Conservation (phyloP, 2,113 vertebrate genomes). For the Protomyctophum bolini region DNA sequence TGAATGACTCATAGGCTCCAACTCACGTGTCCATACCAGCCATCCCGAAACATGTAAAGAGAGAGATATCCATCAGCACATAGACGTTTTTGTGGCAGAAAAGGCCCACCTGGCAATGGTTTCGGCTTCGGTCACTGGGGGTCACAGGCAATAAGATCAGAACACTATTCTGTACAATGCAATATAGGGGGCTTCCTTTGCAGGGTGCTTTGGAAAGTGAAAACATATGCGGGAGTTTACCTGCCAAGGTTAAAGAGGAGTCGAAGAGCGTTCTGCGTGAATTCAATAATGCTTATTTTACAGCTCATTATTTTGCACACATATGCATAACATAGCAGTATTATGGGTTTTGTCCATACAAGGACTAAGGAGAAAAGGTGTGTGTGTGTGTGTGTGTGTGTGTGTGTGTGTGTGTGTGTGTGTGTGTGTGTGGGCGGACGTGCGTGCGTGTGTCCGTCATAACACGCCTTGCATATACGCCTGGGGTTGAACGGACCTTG, state of each 20-base stretch:
- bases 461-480: neutral
- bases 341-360: no score
- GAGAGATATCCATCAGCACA: conserved; percentile 42
- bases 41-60: conserved; percentile 38
- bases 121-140: conserved; percentile 14
- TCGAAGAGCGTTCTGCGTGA: neutral
- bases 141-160: conserved; percentile 16
- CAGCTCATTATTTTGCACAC: neutral
- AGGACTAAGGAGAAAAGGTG: no score
- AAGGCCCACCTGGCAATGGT: conserved; percentile 31
- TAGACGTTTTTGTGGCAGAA: neutral
- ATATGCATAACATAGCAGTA: no score
- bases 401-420: neutral
- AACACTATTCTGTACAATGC: neutral
- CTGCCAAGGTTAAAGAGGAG: conserved; percentile 15
- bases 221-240: conserved; percentile 29
- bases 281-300: neutral
- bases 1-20: conserved; percentile 23
- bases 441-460: conserved; percentile 15
- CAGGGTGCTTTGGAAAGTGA: conserved; percentile 16
- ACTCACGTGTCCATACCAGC: conserved; percentile 15
- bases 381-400: neutral
- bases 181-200: neutral
- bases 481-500: neutral
- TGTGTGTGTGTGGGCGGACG: conserved; percentile 22